Conservation (phyloP, 2,888 invertebrate species). For the Drepana falcataria region DNA sequence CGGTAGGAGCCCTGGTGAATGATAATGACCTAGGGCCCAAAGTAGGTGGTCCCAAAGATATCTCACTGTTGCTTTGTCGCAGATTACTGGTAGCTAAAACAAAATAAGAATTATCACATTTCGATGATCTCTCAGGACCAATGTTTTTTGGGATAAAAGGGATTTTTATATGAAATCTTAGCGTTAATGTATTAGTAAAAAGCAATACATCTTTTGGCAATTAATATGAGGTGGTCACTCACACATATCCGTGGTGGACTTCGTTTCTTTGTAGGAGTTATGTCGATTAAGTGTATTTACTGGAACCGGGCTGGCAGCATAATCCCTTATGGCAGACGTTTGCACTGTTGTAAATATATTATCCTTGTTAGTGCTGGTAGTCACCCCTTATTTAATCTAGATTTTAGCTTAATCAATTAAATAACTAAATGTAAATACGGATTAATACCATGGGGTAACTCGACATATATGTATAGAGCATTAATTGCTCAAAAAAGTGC, state of each 20-base stretch:
- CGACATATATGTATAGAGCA: no score
- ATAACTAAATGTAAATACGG: no score
- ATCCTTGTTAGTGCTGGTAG: conserved; percentile 56
- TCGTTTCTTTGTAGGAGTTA: conserved; percentile 71
- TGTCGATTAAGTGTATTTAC: conserved; percentile 59
- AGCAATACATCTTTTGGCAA: not conserved
- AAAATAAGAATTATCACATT: not conserved
- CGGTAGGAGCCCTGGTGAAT: conserved; percentile 56
- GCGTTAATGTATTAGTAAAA: no score
- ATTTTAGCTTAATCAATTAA: no score
- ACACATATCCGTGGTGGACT: conserved; percentile 56
- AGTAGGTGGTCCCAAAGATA: conserved; percentile 62
- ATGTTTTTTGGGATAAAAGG: no score
- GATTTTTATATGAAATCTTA: no score
- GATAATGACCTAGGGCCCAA: conserved; percentile 68
- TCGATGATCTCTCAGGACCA: no score
- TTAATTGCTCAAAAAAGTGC: no score
- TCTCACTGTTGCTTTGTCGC: conserved; percentile 66
- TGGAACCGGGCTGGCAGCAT: conserved; percentile 45
- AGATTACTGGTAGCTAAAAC: conserved; percentile 53
- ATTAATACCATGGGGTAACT: no score
- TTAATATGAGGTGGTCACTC: conserved; percentile 31
- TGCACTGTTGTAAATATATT: conserved; percentile 39
- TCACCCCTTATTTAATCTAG: conserved; percentile 51
- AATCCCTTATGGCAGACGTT: conserved; percentile 44